A percentile compares a stretch with the other conserved stretches of the same genome.
Conservation (phyloP, 2,888 invertebrate species). For the Andrena fulva region DNA sequence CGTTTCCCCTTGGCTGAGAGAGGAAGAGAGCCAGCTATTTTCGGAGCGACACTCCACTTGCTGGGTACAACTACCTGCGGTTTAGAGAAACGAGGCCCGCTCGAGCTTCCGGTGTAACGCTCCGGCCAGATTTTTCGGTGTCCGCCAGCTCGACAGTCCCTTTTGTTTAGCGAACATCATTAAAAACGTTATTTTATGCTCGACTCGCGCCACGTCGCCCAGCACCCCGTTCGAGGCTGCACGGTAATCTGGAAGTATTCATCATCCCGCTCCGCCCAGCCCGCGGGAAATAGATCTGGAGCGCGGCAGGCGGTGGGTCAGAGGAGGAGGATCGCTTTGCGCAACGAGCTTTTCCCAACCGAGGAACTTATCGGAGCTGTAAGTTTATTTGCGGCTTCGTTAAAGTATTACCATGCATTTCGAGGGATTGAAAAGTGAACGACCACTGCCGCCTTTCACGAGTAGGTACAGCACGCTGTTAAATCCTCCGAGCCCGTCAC, state of each 20-base stretch:
- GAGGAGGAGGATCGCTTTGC: background rate
- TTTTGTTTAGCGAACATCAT: constrained; percentile 47
- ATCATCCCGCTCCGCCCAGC: background rate
- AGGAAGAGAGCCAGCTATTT: constrained; percentile 47
- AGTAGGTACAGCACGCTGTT: too few species aligned
- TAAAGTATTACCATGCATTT: constrained; percentile 3
- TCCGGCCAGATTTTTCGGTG: constrained; percentile 40
- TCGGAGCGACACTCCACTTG: constrained; percentile 47
- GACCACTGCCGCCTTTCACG: too few species aligned
- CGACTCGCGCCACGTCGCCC: constrained; percentile 7
- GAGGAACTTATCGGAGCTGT: constrained; percentile 4
- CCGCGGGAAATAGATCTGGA: constrained; percentile 11
- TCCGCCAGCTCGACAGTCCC: background rate
- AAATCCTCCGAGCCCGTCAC: too few species aligned
- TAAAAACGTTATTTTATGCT: constrained; percentile 38
- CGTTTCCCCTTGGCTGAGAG: constrained; percentile 19
- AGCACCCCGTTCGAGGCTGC: background rate
- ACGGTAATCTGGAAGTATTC: constrained; percentile 18
- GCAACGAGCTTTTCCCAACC: background rate
- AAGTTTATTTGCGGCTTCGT: background rate
- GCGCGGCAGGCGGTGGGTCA: background rate
- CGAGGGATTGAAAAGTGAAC: background rate
- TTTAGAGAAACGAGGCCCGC: constrained; percentile 42
- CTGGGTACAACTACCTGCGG: constrained; percentile 38
- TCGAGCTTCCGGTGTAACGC: constrained; percentile 16